Evolutionary conservation across 2,888 invertebrate genomes (phyloP), one percentile per base, ranked within the genome.

Genomic region (Syrphus vitripennis): DNA sequence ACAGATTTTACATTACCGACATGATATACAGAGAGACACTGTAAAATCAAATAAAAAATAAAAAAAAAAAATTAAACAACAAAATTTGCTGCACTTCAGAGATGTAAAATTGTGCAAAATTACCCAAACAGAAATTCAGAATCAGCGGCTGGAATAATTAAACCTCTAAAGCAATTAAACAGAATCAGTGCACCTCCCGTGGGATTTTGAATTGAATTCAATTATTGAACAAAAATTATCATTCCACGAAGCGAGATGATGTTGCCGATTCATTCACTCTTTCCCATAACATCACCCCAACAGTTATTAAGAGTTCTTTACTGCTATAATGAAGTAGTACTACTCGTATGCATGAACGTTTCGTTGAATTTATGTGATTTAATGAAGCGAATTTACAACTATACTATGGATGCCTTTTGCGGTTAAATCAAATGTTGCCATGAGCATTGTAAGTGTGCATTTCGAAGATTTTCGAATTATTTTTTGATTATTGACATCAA

Each of bases 111-210:
- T 63, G 55, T 71, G 29, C 31, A 63, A 72, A 79, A 72, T 79
- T 65, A 45, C 61, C 34, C 45, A 40, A 4, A 59, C 50, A 34
- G 14, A 76, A 55, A 65, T 67, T 61, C 40, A 37, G 37, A 74
- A 70, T 70, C 83, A 83, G 37, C 50, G 53, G 50, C 74, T 61
- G 83, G 61, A 74, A 63, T 63, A 83, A 72, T 83, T 78, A 63
- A 61, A 83, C 53, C 74, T 61, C 24, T 74, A 63, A 79, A 69
- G 45, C 70, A 78, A 78, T 83, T 83, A 79, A 69, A 74, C 69
- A 74, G 55, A 83, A 83, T 79, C 83, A 69, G 79, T 74, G 74
- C 83, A 79, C 45, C 69, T 79, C 69, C 74, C 34, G 29, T 29
- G 69, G 61, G 78, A 74, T 59, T n/a, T n/a, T 74, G 21, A 69